Evolutionary conservation across 2,797 vertebrate species (phyloP), one percentile per base, ranked within the genome.

Genomic region (Mormyrus hasselquistii): DNA sequence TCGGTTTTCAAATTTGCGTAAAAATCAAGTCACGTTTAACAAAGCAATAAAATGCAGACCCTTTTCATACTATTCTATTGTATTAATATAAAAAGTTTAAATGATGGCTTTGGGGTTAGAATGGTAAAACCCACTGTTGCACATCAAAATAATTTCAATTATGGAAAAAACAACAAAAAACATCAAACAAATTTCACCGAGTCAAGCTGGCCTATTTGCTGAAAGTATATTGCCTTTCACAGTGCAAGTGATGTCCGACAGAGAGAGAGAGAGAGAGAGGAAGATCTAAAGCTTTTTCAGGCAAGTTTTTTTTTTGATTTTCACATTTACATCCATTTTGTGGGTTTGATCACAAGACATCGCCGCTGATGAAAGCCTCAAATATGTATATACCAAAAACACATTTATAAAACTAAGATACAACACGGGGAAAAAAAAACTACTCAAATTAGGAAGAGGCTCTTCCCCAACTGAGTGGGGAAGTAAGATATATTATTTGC

Each of bases 371-470:
- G 41, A 41, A 65, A 50, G 4, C 57, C 49, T 88, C 14, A 91
- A 88, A 94, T 93, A 94, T 91, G 86, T 49, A 91, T 92, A 90
- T 94, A 90, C 76, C 90, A 88, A 92, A 91, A 90, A 92, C 91
- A 94, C 41, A 53, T 91, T 88, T 90, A 92, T 94, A 94, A 95
- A 94, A 93, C 94, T 93, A 93, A 91, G 90, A 93, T 91, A 94
- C 49, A 82, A 79, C 65, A 90, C 44, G 19, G 47, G 38, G 19
- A 5, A 44, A 41, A 73, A 73, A 76, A 44, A 47, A 82, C 29
- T 38, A 22, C 82, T 90, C 92, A 89, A 76, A 29, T 88, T 34
- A n/a, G n/a, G 25, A 87, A 38, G 29, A 57, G 29, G 29, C 49
- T 25, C 34, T 57, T 53, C 29, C 25, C 52, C 50, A 57, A 86